A percentile compares a stretch with the other conserved stretches of the same genome.
Conservation (phyloP, 2,888 invertebrate species). For the Silvanus unidentatus region DNA sequence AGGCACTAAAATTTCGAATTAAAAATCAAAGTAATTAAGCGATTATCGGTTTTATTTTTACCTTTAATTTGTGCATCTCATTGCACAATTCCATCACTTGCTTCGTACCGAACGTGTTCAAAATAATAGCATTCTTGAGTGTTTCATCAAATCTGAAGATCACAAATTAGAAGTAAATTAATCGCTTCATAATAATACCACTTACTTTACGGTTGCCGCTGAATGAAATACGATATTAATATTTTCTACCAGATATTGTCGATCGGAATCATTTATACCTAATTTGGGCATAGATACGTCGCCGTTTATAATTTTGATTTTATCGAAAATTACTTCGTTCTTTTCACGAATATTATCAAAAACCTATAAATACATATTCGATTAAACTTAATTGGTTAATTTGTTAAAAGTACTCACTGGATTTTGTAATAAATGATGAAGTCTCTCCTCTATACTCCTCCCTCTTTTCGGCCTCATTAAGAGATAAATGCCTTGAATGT, state of each 20-base stretch:
- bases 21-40: conserved; percentile 1
- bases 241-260: conserved; percentile 54
- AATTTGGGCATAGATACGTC: conserved; percentile 69
- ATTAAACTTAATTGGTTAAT: background rate
- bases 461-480: conserved; percentile 73
- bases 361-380: conserved; percentile 47
- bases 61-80: conserved; percentile 71
- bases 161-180: background rate
- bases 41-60: conserved; percentile 33
- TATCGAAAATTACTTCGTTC: conserved; percentile 59
- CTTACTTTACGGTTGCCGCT: conserved; percentile 81
- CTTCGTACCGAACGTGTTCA: conserved; percentile 87
- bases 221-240: conserved; percentile 90
- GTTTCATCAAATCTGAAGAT: conserved; percentile 73
- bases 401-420: conserved; percentile 44
- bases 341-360: conserved; percentile 65
- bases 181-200: background rate
- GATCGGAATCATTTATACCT: conserved; percentile 64
- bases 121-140: conserved; percentile 75
- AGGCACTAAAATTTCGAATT: conserved; percentile 51
- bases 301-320: conserved; percentile 65
- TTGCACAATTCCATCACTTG: conserved; percentile 76
- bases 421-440: conserved; percentile 69
- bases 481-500: conserved; percentile 70
- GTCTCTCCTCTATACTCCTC: conserved; percentile 61